Evolutionary conservation across 1,140 invertebrate genomes (phyloP), one percentile per base, ranked within the genome.

Genomic region (Diachasmimorpha longicaudata): DNA sequence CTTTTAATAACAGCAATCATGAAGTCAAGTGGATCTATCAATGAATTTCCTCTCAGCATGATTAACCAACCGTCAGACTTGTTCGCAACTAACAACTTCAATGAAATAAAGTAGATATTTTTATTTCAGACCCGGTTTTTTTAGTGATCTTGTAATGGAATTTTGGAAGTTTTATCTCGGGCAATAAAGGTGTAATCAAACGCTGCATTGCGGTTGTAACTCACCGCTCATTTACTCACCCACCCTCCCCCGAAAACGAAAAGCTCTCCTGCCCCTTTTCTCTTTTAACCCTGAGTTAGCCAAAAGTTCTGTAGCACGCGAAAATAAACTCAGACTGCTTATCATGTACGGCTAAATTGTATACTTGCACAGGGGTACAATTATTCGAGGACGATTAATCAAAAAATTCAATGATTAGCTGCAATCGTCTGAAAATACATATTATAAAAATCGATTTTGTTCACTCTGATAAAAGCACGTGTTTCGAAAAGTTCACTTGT

Each of bases 171-270:
- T 63, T 23, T 31, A 63, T 25, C 58, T 31, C 25, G 31, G 23
- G 37, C 39, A 48, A 37, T 55, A 37, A 68, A 68, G 58, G 23
- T 68, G 58, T 44, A 74, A 74, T 74, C 72, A 66, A 74, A 68
- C 37, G 63, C 63, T 74, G 72, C 72, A 74, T 74, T 74, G 72
- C 72, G 72, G 72, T 42, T 48, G 16, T 23, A 71, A 48, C 44
- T 48, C 36, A 69, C 16, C 48, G 31, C 16, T 69, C 23, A 44
- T 69, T 69, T 39, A 69, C 31, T 6, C 31, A 2, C 31, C 31
- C 31, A 2, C 31, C 31, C 31, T 6, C 31, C 31, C 31, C 16
- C 67, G 19, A 63, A 63, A 31, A 63, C 58, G 23, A 63, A 63
- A 63, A 14, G 23, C 23, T 25, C 58, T 25, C 52, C 23, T 23